Evolutionary conservation across 2,113 vertebrate genomes (phyloP), one percentile per base, ranked within the genome.

Genomic region (Anarrhichthys ocellatus): DNA sequence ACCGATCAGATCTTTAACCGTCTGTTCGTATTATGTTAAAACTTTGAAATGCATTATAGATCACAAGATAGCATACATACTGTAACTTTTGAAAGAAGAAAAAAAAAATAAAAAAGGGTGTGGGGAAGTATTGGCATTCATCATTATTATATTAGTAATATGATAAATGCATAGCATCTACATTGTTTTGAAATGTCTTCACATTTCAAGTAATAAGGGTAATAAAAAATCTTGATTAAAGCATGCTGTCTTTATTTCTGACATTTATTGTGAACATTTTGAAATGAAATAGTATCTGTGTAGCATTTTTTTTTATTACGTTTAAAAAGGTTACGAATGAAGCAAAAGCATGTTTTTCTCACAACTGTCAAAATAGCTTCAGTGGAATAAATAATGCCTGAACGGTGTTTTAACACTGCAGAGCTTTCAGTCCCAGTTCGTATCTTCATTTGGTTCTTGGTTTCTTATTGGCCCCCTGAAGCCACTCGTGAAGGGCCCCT

Each of bases 1-100:
- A 97, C 95, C 93, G 95, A 97, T 96, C 95, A 93, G 94, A 96
- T 88, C 95, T 97, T 97, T 96, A 97, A 91, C 96, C 95, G 94
- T 96, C 83, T 92, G 95, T 96, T 96, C 93, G 92, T 96, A 96
- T 96, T 96, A 80, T 93, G 87, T 96, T 93, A 69, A 94, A 89
- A 93, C 84, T 87, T 77, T 88, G 90, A 94, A 94, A 91, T 91
- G 83, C 86, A 89, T 89, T 83, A 78, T 83, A 89, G 87, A 87
- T 65, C 76, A 81, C 74, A 76, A 87, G 59, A 90, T 80, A 86
- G 76, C 85, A 89, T 88, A 85, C 84, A 85, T 89, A 91, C 80
- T 91, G 83, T 92, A 94, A 91, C 83, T 88, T 58, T 82, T 74
- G 78, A 87, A 93, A 82, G 84, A 86, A 91, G 87, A 82, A 83